Base-by-base conservation (phyloP, 2,113 vertebrate genomes). In the Petroica traversi region DNA sequence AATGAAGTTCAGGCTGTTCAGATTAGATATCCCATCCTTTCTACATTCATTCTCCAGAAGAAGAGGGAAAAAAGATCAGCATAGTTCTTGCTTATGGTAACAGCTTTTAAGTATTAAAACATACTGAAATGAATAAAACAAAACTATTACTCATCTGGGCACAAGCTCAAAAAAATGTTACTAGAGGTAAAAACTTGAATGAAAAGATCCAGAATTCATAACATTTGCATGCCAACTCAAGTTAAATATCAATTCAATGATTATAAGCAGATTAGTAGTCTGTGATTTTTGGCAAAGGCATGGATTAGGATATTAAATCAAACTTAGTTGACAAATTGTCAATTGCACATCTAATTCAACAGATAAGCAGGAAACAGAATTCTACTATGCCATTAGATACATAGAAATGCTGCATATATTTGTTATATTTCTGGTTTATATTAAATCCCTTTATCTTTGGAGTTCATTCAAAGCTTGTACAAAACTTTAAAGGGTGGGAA, bases 101-200 rank as follows among this genome's bases (percentile, higher is more conserved):
- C 54, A 94, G 34, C 12, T 93, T 89, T 89, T 76, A 85, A 85
- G 58, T 73, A 73, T 48, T 87, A 66, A 82, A 89, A 94, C 46
- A 92, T 55, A 6, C 9, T 74, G 63, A 76, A 92, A 58, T 14
- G 58, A 85, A 55, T 79, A 51, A 85, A 78, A 72, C 46, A 85
- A 43, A 88, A 69, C 55, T 75, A 79, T 88, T 89, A 90, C 22
- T 83, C 88, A 66, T 80, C 84, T 76, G 67, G 81, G 55, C 63
- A 79, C 6, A 26, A 93, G 66, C 41, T 69, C 64, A 66, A 89
- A 95, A 94, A 75, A 68, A 38, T 61, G 8, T 31, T 94, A 72
- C 23, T 46, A 69, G 67, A 75, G 13, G 51, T 88, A 92, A 92
- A 87, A 96, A 66, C 38, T 38, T 76, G 24, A 83, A 92, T 80